Percentiles rank a stretch among this genome's conserved stretches.
These are phyloP conservation scores for Charanyca ferruginea DNA, from an alignment of 2,888 invertebrate species.

Conservation along the genomic window DNA sequence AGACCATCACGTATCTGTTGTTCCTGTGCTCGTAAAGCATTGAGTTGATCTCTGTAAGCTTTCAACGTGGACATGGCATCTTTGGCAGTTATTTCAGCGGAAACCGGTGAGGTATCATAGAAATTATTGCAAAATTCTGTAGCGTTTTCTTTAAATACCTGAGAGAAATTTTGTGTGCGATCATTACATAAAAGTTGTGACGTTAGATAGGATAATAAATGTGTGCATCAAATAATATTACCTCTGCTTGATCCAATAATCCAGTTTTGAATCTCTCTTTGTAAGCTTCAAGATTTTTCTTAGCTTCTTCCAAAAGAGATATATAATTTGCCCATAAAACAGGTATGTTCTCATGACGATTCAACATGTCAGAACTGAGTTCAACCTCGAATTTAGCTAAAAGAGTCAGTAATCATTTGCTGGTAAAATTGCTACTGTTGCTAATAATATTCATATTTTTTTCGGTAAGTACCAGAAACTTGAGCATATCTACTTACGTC, in stretches of 20 bases:
- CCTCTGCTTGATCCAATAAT: constrained; percentile 93
- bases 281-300: constrained; percentile 93
- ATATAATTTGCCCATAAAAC: constrained; percentile 94
- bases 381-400: constrained; percentile 94
- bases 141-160: constrained; percentile 93
- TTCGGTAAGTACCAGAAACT: too few relatives aligned
- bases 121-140: constrained; percentile 93
- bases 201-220: not conserved
- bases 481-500: too few relatives aligned
- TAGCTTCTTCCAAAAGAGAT: constrained; percentile 93
- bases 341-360: constrained; percentile 91
- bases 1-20: constrained; percentile 93
- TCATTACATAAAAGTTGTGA: not conserved
- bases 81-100: constrained; percentile 89
- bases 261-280: constrained; percentile 94
- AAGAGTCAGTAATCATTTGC: too few relatives aligned
- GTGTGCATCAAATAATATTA: constrained; percentile 59
- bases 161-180: constrained; percentile 29
- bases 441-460: too few relatives aligned
- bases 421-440: too few relatives aligned
- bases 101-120: constrained; percentile 92
- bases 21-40: constrained; percentile 92
- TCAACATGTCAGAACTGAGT: constrained; percentile 91
- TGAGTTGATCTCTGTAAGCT: constrained; percentile 89
- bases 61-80: constrained; percentile 91